Evolutionary conservation across 2,113 vertebrate genomes (phyloP).

Genomic region (Hiodon alosoides): DNA sequence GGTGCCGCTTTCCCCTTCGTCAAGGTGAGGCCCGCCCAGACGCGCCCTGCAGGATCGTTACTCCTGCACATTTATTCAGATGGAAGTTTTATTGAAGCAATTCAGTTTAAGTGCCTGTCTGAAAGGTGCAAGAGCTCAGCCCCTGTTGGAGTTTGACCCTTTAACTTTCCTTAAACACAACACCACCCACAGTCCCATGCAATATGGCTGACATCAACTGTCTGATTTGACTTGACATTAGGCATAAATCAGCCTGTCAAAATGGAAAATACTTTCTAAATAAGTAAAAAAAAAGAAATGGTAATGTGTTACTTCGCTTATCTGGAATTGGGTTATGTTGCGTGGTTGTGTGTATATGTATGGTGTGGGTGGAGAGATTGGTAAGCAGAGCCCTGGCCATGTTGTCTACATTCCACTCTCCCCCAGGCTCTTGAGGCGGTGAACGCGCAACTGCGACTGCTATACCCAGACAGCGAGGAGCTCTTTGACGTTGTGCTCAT

Average conservation of each 20-base stretch:
- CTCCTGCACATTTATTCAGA: background rate
- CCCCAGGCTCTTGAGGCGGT: constrained; percentile 78
- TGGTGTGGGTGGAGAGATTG: too few relatives aligned
- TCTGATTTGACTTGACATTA: too few relatives aligned
- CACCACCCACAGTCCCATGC: too few relatives aligned
- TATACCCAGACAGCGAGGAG: constrained; percentile 87
- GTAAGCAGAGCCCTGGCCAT: too few relatives aligned
- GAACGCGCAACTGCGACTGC: constrained; percentile 73
- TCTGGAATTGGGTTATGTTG: background rate
- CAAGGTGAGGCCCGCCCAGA: constrained; percentile 65
- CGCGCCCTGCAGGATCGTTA: background rate
- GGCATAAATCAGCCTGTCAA: too few relatives aligned
- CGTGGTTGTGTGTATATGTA: background rate
- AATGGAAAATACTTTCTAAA: too few relatives aligned
- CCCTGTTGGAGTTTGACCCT: too few relatives aligned
- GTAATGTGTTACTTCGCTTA: too few relatives aligned
- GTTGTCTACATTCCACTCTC: background rate
- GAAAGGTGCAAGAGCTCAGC: constrained; percentile 4
- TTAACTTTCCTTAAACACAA: too few relatives aligned
- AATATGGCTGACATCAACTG: too few relatives aligned
- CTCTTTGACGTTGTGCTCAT: constrained; percentile 92
- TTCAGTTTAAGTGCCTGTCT: constrained; percentile 1
- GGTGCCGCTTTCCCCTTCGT: constrained; percentile 92
- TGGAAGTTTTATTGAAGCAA: background rate
- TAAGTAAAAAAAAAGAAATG: too few relatives aligned